A percentile compares a stretch with the other conserved stretches of the same genome.
phyloP scores from a whole-genome alignment of 2,113 vertebrate genomes.

The Anarrhichthys ocellatus region DNA sequence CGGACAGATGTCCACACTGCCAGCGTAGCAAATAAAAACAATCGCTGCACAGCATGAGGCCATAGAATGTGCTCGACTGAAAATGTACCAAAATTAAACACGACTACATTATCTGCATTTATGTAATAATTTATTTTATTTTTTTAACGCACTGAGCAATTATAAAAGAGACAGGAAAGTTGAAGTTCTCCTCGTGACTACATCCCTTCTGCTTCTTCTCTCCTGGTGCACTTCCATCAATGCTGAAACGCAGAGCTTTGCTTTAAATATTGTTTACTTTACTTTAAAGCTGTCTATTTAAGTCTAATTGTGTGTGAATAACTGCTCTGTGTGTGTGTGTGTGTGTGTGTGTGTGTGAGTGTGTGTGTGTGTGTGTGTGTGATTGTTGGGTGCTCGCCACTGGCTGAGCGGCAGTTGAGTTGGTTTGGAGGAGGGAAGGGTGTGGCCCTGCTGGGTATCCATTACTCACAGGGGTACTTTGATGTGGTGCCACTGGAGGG shows the following conservation, averaged over 20 bases:
- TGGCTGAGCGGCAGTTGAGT: slow-evolving; percentile 61
- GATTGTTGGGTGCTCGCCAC: slow-evolving; percentile 47
- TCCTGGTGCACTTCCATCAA: background rate
- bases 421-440: slow-evolving; percentile 73
- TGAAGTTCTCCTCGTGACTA: background rate
- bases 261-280: slow-evolving; percentile 52
- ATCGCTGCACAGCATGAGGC: background rate
- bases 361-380: slow-evolving; percentile 41
- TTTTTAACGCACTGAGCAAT: background rate
- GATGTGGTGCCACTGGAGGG: slow-evolving; percentile 73
- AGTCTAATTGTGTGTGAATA: slow-evolving; percentile 61
- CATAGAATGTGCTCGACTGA: background rate
- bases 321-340: slow-evolving; percentile 40
- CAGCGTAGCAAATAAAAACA: background rate
- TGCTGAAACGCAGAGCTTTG: slow-evolving; percentile 14
- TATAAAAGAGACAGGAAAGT: background rate
- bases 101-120: background rate
- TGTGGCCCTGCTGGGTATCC: slow-evolving; percentile 75
- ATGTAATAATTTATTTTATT: background rate
- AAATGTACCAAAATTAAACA: slow-evolving; percentile 1
- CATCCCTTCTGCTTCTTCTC: background rate
- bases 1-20: background rate
- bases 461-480: slow-evolving; percentile 80
- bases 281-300: slow-evolving; percentile 45
- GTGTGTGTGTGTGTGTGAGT: slow-evolving; percentile 40